These are phyloP conservation scores for Anagyrus pseudococci DNA, from an alignment of 2,888 invertebrate genomes.

Conservation along the genomic window DNA sequence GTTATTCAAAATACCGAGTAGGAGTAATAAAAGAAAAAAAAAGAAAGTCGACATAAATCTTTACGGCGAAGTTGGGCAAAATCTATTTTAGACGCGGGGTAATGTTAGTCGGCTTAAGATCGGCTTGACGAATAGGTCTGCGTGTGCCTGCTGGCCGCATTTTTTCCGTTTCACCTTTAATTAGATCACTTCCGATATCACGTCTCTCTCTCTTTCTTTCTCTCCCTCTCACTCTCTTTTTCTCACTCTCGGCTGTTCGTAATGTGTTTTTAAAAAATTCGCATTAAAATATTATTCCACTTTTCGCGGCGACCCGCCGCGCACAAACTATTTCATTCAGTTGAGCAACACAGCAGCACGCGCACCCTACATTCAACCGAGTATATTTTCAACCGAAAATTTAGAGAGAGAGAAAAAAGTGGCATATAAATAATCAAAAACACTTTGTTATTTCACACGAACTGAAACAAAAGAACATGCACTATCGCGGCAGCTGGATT, in stretches of 20 bases:
- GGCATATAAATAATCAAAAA: too few species aligned
- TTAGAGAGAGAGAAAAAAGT: too few species aligned
- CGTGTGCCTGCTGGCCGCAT: slow-evolving; percentile 58
- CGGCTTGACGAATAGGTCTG: slow-evolving; percentile 50
- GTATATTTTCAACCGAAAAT: too few species aligned
- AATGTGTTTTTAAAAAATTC: not conserved
- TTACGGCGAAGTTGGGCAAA: slow-evolving; percentile 49
- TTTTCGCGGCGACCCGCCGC: too few species aligned
- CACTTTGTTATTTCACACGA: too few species aligned
- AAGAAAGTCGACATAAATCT: slow-evolving; percentile 44
- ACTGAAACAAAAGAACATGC: too few species aligned
- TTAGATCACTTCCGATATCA: slow-evolving; percentile 58
- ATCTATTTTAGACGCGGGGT: slow-evolving; percentile 59
- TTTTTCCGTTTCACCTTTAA: slow-evolving; percentile 55
- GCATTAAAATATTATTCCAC: too few species aligned
- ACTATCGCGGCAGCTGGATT: too few species aligned
- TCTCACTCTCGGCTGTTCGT: not conserved
- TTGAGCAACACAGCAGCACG: too few species aligned
- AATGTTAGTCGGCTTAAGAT: slow-evolving; percentile 51
- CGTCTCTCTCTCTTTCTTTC: not conserved
- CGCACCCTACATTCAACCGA: too few species aligned
- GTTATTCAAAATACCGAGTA: too few species aligned
- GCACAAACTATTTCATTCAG: too few species aligned
- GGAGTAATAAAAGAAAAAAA: not conserved
- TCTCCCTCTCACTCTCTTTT: not conserved